These are phyloP conservation scores for Geodia barretti DNA, from an alignment of 37 sponge, comb jelly and placozoan genomes.

Conservation along the genomic window DNA sequence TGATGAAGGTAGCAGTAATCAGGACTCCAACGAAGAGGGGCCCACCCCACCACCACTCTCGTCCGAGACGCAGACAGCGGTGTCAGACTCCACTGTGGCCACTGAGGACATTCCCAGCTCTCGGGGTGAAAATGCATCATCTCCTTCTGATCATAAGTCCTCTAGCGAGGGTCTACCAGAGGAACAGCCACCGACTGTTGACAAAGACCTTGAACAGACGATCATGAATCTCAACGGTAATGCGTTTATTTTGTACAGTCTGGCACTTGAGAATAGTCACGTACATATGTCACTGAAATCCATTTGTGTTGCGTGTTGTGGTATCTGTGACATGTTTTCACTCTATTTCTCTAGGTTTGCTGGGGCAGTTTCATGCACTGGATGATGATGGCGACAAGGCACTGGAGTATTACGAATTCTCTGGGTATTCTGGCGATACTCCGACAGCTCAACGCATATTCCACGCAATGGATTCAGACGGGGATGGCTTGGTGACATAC, in stretches of 20 bases:
- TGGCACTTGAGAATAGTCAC: too few species aligned
- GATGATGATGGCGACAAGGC: background rate
- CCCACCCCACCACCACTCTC: too few species aligned
- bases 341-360: background rate
- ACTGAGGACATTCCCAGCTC: background rate
- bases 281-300: too few species aligned
- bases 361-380: background rate
- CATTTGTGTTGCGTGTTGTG: too few species aligned
- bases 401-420: background rate
- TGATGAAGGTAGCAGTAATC: too few species aligned
- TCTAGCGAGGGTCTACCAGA: background rate
- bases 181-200: background rate
- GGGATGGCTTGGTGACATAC: background rate
- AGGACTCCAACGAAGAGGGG: background rate
- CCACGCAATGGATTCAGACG: background rate
- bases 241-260: too few species aligned
- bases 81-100: constrained; percentile 7
- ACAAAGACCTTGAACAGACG: too few species aligned
- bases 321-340: too few species aligned
- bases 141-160: background rate
- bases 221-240: too few species aligned
- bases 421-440: background rate
- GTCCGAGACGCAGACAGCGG: too few species aligned
- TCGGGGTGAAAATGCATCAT: background rate
- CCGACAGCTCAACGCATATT: background rate